Base-by-base conservation (phyloP, 2,888 invertebrate species). In the Oligia strigilis region DNA sequence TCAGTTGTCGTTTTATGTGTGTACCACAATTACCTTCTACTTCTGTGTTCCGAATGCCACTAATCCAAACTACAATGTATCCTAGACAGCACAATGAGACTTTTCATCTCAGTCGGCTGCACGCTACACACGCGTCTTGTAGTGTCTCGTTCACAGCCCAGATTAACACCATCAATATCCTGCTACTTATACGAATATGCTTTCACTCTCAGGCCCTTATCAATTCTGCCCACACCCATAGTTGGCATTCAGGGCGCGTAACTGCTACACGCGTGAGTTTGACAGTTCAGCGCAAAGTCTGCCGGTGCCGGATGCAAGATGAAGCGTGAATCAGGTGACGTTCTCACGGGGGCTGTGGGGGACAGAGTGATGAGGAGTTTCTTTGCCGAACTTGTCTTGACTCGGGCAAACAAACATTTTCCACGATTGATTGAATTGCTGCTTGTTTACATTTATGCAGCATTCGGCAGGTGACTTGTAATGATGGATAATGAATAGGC, bases 131-230 rank as follows among this genome's bases (percentile, higher is more conserved):
- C 65, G 0, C 40, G 23, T 65, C 40, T 40, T 2, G 23, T 40
- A 65, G 65, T 23, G 13, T 14, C n/a, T 76, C 64, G 17, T 55
- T 36, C 77, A 17, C 36, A 76, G 43, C 67, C 78, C 62, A 81
- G 62, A 78, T 78, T 1, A 58, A 3, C 46, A 49, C 69, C 49
- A 69, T 58, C 65, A 46, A 52, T 72, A 79, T 72, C 81, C 80
- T 81, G 80, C 40, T 78, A 23, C 23, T 40, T 65, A 46, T 13
- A 9, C 40, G 17, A n/a, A 58, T 29, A 49, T 65, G 62, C 87
- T 85, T 87, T 87, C 85, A 87, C 85, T 87, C 74, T 85, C 76
- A 13, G 8, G n/a, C 11, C 23, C 36, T 67, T 40, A 78, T 86
- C 52, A 74, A 79, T 74, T 83, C 87, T 55, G 14, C 9, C n/a